Conservation (phyloP, 2,797 vertebrate genomes). For the Semotilus atromaculatus region DNA sequence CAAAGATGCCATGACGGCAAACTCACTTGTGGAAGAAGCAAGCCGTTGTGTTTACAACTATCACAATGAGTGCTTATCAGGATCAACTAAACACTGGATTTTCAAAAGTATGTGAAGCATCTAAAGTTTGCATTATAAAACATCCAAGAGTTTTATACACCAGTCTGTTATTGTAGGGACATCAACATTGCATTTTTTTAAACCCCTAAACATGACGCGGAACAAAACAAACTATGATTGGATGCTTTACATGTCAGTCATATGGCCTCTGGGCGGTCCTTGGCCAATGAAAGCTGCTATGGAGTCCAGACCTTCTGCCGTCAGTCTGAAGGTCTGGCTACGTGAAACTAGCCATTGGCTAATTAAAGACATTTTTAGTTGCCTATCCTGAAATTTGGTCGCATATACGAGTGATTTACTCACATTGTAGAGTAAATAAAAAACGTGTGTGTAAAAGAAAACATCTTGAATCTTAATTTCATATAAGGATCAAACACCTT, state of each 20-base stretch:
- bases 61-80: no score
- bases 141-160: no score
- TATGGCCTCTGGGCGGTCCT: neutral
- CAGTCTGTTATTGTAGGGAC: no score
- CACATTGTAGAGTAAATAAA: neutral
- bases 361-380: neutral
- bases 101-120: no score
- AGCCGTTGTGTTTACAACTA: no score
- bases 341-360: neutral
- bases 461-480: neutral
- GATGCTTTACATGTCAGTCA: no score
- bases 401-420: neutral
- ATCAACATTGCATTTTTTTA: no score
- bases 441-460: neutral
- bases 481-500: constrained; percentile 41
- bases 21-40: no score
- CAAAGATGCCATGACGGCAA: no score
- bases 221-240: neutral
- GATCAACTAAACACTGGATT: no score
- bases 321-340: neutral
- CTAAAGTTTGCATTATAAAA: no score
- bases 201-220: neutral
- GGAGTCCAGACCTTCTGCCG: no score
- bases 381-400: neutral
- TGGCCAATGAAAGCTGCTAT: neutral